A percentile compares a stretch with the other conserved stretches of the same genome.
Conservation (phyloP, 1,140 invertebrate species). For the Palaemon carinicauda region DNA sequence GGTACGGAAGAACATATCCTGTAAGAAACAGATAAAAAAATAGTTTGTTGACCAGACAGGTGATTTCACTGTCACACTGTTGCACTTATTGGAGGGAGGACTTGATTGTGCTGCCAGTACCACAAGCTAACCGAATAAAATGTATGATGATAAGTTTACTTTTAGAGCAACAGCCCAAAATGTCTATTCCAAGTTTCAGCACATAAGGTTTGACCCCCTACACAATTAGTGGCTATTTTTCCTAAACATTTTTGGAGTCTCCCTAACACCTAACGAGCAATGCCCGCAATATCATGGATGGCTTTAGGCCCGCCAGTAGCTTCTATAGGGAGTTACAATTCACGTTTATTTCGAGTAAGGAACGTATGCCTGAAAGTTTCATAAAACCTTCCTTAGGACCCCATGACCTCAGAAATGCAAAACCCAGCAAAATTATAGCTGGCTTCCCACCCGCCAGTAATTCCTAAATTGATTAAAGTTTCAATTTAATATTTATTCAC, state of each 20-base stretch:
- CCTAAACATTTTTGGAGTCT: background rate
- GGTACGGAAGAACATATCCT: too few relatives aligned
- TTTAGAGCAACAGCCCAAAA: background rate
- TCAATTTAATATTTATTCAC: background rate
- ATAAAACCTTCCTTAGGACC: constrained; percentile 2
- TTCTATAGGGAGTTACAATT: background rate
- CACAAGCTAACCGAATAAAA: background rate
- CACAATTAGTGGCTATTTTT: background rate
- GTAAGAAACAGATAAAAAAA: too few relatives aligned
- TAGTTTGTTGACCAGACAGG: too few relatives aligned
- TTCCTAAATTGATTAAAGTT: background rate
- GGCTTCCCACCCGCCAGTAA: background rate
- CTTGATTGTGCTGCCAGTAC: background rate
- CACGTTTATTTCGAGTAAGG: background rate
- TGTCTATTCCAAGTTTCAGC: background rate
- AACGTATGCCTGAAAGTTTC: background rate
- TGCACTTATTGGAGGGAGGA: too few relatives aligned
- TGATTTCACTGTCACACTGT: too few relatives aligned
- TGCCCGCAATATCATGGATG: background rate
- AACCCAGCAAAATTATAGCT: background rate
- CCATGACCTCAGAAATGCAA: background rate
- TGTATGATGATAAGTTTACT: background rate
- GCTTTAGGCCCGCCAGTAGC: background rate
- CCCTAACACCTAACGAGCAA: background rate
- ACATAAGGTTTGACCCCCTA: background rate